These are phyloP conservation scores for Steinernema carpocapsae DNA, from an alignment of 2,888 invertebrate genomes.

Conservation along the genomic window DNA sequence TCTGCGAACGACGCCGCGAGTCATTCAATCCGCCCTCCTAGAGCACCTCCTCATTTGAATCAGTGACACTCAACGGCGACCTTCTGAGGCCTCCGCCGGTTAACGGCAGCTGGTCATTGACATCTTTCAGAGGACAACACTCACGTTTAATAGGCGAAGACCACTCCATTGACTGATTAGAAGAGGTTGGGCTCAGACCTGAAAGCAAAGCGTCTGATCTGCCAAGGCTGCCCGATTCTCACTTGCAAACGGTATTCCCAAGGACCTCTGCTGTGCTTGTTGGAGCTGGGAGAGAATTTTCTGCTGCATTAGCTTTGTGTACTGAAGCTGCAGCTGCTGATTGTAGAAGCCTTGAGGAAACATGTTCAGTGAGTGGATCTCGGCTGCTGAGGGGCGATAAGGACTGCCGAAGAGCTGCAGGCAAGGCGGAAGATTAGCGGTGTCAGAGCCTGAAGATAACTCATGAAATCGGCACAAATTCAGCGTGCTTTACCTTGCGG, in stretches of 20 bases:
- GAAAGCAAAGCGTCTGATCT: not conserved
- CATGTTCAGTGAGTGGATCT: too few species aligned
- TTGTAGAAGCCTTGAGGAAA: slow-evolving; percentile 6
- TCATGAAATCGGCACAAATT: too few species aligned
- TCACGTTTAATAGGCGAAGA: not conserved
- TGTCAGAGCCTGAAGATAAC: too few species aligned
- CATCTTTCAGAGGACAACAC: not conserved
- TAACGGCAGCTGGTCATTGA: not conserved
- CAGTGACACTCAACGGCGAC: not conserved
- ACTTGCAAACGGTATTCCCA: not conserved
- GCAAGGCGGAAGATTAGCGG: too few species aligned
- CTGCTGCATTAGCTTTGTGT: not conserved
- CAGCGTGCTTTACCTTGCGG: too few species aligned
- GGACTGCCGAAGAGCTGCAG: too few species aligned
- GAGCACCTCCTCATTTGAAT: slow-evolving; percentile 9
- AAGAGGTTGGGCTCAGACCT: not conserved
- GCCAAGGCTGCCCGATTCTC: too few species aligned
- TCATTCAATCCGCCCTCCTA: not conserved
- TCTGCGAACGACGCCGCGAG: slow-evolving; percentile 19
- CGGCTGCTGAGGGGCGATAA: too few species aligned
- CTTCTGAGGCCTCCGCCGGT: not conserved
- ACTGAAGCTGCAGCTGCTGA: not conserved
- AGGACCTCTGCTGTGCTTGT: not conserved
- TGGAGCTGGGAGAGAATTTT: not conserved
- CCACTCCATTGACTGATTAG: not conserved